These are phyloP conservation scores for Gymnoscopelus braueri DNA, from an alignment of 2,797 vertebrate genomes.

Conservation along the genomic window DNA sequence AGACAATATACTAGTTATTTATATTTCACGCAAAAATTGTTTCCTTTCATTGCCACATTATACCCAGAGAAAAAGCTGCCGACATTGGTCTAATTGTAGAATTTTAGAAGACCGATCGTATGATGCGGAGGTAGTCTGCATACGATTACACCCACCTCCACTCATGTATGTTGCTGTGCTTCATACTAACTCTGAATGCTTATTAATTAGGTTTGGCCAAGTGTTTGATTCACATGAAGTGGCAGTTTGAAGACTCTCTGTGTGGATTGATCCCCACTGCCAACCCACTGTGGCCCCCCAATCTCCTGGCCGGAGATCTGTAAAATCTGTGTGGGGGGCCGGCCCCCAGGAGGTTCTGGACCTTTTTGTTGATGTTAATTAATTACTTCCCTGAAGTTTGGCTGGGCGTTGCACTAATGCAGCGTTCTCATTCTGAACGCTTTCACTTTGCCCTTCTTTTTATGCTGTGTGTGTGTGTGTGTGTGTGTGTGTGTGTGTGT, in stretches of 20 bases:
- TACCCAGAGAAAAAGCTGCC: neutral
- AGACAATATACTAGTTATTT: too few species aligned
- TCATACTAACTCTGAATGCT: conserved; percentile 26
- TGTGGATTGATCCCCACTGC: conserved; percentile 52
- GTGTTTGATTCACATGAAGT: conserved; percentile 41
- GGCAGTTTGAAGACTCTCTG: conserved; percentile 23
- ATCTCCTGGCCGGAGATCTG: conserved; percentile 77
- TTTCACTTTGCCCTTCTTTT: conserved; percentile 65
- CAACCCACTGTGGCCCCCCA: conserved; percentile 57
- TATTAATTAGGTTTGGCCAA: conserved; percentile 36
- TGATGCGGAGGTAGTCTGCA: too few species aligned
- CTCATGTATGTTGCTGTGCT: conserved; percentile 19
- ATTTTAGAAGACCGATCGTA: too few species aligned
- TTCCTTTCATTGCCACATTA: neutral
- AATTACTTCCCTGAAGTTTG: conserved; percentile 83
- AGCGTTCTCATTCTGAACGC: conserved; percentile 63
- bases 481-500: neutral
- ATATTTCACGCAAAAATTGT: too few species aligned
- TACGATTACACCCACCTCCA: too few species aligned
- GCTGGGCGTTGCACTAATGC: conserved; percentile 68
- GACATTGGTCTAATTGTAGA: neutral
- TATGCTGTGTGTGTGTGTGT: conserved; percentile 12
- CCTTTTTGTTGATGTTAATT: conserved; percentile 85
- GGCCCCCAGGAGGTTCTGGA: conserved; percentile 70
- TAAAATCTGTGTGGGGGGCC: conserved; percentile 58